Evolutionary conservation across 2,888 invertebrate genomes (phyloP).

Genomic region (Boloria euphrosyne): DNA sequence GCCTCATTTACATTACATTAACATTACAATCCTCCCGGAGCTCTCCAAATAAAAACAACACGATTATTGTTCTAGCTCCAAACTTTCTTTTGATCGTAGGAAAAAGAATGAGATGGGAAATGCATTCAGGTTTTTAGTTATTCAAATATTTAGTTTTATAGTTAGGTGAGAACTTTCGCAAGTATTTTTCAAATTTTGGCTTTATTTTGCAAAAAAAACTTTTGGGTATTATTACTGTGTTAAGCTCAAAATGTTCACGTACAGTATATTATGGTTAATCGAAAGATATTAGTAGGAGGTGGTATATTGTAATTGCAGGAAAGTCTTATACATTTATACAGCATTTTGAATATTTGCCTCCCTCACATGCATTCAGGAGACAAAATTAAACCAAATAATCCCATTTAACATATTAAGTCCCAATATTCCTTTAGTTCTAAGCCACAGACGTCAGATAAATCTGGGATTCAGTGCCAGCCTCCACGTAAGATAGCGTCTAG

Average conservation of each 20-base stretch:
- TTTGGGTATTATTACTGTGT: too few relatives aligned
- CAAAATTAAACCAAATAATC: neutral
- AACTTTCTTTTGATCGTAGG: constrained; percentile 19
- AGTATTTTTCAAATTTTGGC: too few relatives aligned
- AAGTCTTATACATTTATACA: too few relatives aligned
- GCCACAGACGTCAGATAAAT: constrained; percentile 14
- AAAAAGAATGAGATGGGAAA: neutral
- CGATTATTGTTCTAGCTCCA: constrained; percentile 24
- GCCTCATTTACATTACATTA: constrained; percentile 18
- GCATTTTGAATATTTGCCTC: too few relatives aligned
- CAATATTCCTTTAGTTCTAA: neutral
- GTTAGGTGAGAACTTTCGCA: too few relatives aligned
- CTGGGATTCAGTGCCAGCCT: constrained; percentile 9
- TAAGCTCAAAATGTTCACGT: too few relatives aligned
- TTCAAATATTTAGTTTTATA: constrained; percentile 12
- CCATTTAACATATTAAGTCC: neutral
- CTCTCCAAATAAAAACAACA: constrained; percentile 19
- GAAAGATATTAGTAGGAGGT: neutral
- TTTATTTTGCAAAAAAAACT: too few relatives aligned
- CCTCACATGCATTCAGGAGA: too few relatives aligned
- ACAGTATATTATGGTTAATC: too few relatives aligned
- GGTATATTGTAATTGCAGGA: neutral
- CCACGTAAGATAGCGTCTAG: constrained; percentile 25
- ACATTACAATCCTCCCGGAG: constrained; percentile 3
- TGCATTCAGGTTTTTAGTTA: constrained; percentile 6